Conservation (phyloP, 2,888 invertebrate species). For the Drosophila kambysellisi region DNA sequence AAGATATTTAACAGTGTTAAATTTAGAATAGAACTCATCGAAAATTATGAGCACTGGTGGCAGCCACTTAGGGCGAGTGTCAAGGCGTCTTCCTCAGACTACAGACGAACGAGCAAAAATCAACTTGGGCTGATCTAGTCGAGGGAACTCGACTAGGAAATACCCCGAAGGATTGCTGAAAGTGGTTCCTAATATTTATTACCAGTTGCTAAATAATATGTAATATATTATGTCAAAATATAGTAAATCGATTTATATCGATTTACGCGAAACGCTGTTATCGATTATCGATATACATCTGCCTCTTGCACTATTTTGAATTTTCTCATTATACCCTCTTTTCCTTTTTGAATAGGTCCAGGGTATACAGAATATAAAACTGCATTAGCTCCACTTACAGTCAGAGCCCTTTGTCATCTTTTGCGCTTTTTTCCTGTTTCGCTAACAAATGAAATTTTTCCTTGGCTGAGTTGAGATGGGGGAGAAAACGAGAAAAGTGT, state of each 20-base stretch:
- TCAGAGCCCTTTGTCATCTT: constrained; percentile 16
- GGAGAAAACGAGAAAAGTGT: constrained; percentile 37
- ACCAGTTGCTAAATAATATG: neutral
- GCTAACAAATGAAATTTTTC: constrained; percentile 26
- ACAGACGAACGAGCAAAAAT: constrained; percentile 1
- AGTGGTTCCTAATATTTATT: neutral
- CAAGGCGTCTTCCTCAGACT: constrained; percentile 22
- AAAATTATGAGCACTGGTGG: constrained; percentile 61
- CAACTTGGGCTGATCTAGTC: neutral
- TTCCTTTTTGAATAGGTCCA: neutral
- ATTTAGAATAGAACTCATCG: constrained; percentile 66
- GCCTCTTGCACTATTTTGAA: neutral
- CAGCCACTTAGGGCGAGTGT: constrained; percentile 48
- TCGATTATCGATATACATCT: neutral
- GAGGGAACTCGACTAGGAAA: neutral
- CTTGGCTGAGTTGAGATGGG: constrained; percentile 10
- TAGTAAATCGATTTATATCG: neutral
- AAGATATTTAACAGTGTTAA: constrained; percentile 57
- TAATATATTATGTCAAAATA: neutral
- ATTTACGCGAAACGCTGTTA: neutral
- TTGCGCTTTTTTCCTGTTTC: constrained; percentile 21
- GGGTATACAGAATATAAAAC: neutral
- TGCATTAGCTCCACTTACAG: constrained; percentile 27
- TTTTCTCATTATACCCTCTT: neutral
- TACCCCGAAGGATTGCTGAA: neutral